Percentiles rank a stretch among this genome's conserved stretches.
These are phyloP conservation scores for Trochalopteron elliotii DNA, from an alignment of 2,113 vertebrate genomes.

Conservation along the genomic window DNA sequence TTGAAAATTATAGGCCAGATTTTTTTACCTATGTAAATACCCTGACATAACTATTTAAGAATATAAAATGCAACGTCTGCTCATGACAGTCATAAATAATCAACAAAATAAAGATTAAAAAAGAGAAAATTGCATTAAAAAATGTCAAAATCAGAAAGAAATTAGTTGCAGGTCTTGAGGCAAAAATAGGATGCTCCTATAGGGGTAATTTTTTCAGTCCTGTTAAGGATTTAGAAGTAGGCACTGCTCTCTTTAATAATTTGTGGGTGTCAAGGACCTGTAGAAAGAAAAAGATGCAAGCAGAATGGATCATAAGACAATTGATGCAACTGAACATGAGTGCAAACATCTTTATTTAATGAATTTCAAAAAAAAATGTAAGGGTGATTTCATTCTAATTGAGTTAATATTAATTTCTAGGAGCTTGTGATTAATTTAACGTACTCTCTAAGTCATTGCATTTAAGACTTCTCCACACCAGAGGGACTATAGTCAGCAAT, in stretches of 20 bases:
- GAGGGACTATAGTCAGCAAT: background rate
- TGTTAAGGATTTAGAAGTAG: background rate
- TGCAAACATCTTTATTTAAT: background rate
- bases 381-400: background rate
- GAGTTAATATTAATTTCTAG: background rate
- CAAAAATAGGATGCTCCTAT: background rate
- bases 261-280: background rate
- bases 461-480: background rate
- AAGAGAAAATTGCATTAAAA: background rate
- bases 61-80: background rate
- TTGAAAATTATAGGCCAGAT: background rate
- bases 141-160: background rate
- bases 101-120: background rate
- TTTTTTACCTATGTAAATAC: background rate
- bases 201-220: background rate
- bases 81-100: background rate
- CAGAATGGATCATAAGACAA: background rate
- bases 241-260: background rate
- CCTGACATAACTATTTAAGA: background rate
- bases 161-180: background rate
- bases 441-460: background rate
- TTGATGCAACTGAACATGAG: background rate
- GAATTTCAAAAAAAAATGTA: background rate
- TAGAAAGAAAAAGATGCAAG: background rate
- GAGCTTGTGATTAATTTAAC: background rate